Percentiles rank a stretch among this genome's conserved stretches.
phyloP scores from a whole-genome alignment of 2,797 vertebrate genomes.

The Pseudotriccus pelzelni region DNA sequence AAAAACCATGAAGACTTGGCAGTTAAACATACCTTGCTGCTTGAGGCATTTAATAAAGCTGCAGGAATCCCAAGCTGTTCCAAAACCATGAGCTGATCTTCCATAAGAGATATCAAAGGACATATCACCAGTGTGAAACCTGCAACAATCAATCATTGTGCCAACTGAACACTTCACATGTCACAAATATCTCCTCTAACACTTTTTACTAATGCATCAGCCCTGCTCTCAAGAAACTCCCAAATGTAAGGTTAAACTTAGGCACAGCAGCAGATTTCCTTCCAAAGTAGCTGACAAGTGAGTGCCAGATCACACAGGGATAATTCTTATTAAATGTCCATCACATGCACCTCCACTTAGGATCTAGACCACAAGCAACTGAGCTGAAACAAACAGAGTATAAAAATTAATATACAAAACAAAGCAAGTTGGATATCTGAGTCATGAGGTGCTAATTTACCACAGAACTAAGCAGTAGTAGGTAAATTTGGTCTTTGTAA shows the following conservation, averaged over 20 bases:
- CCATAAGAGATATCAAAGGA: slow-evolving; percentile 95
- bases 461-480: not conserved
- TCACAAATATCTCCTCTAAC: not conserved
- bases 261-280: not conserved
- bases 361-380: not conserved
- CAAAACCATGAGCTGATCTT: slow-evolving; percentile 95
- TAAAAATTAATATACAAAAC: not conserved
- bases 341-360: not conserved
- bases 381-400: not conserved
- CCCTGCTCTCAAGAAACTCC: not conserved
- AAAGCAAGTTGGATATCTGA: not conserved
- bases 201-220: not conserved
- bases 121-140: slow-evolving; percentile 93
- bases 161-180: not conserved
- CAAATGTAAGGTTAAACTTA: not conserved
- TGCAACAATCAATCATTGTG: slow-evolving; percentile 60
- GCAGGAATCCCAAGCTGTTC: slow-evolving; percentile 84
- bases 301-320: not conserved
- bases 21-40: slow-evolving; percentile 83
- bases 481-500: not conserved
- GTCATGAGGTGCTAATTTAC: not conserved
- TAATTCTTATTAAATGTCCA: not conserved
- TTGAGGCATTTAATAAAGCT: slow-evolving; percentile 88
- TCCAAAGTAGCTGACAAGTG: accelerated
- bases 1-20: not conserved